Conservation (phyloP, 64 coral and sea anemone species). For the Stylophora pistillata region DNA sequence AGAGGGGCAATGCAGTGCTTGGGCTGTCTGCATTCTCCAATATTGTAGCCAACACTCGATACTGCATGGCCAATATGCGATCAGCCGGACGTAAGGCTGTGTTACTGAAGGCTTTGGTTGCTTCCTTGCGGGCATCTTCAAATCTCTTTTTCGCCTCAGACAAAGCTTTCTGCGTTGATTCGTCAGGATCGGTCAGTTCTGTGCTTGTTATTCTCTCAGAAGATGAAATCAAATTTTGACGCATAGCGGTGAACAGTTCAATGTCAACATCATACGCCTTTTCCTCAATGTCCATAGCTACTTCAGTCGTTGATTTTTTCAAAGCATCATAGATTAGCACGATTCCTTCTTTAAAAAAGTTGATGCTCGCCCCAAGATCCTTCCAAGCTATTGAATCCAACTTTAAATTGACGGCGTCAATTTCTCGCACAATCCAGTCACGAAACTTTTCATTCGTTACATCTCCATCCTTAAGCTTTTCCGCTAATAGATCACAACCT, state of each 20-base stretch:
- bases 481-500: neutral
- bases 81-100: conserved; percentile 14
- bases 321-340: neutral
- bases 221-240: neutral
- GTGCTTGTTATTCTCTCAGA: neutral
- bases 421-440: conserved; percentile 30
- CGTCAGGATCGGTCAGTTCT: neutral
- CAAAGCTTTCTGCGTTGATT: neutral
- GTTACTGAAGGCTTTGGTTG: conserved; percentile 63
- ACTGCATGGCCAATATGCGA: conserved; percentile 44
- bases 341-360: conserved; percentile 65
- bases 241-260: neutral
- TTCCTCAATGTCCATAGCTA: neutral
- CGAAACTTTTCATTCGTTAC: neutral
- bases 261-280: neutral
- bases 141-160: conserved; percentile 46
- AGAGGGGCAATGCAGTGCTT: neutral
- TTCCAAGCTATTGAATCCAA: conserved; percentile 54
- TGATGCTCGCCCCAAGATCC: conserved; percentile 35
- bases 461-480: neutral
- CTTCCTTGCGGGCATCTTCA: conserved; percentile 26
- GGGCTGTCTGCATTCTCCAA: conserved; percentile 54
- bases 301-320: neutral
- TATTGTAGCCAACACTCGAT: conserved; percentile 40
- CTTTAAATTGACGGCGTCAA: conserved; percentile 53